A percentile compares a stretch with the other conserved stretches of the same genome.
Evolutionary conservation across 1,140 invertebrate genomes (phyloP).

Genomic region (Grapholita molesta): DNA sequence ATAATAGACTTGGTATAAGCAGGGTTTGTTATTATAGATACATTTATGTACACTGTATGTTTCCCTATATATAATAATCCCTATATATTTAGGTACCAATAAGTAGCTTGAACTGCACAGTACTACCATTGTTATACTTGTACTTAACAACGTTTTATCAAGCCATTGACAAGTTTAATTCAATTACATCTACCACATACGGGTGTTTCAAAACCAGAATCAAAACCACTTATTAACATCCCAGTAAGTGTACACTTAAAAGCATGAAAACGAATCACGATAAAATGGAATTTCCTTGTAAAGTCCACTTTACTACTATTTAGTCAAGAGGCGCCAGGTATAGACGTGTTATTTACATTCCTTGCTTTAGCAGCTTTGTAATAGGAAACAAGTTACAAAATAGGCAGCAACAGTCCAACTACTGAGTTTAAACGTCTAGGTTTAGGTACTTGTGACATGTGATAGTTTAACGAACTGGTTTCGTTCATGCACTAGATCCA

Average conservation of each 20-base stretch:
- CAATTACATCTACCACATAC: background rate
- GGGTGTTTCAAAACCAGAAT: background rate
- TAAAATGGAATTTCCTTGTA: background rate
- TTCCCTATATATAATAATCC: too few species aligned
- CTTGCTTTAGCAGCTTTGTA: background rate
- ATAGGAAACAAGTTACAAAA: background rate
- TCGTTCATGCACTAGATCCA: background rate
- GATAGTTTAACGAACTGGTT: background rate
- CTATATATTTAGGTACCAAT: background rate
- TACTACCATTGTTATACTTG: background rate
- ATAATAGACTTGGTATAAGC: too few species aligned
- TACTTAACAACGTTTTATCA: background rate
- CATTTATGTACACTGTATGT: too few species aligned
- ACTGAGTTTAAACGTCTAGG: background rate
- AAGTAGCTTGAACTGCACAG: background rate
- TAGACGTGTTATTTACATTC: background rate
- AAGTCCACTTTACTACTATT: background rate
- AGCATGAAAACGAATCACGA: background rate
- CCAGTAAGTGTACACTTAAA: background rate
- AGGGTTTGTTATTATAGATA: too few species aligned
- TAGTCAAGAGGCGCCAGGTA: background rate
- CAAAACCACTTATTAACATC: background rate
- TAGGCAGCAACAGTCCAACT: background rate
- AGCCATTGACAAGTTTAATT: background rate
- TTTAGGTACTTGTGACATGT: background rate